Evolutionary conservation across 2,797 vertebrate species (phyloP).

Genomic region (Pteronotus mesoamericanus): DNA sequence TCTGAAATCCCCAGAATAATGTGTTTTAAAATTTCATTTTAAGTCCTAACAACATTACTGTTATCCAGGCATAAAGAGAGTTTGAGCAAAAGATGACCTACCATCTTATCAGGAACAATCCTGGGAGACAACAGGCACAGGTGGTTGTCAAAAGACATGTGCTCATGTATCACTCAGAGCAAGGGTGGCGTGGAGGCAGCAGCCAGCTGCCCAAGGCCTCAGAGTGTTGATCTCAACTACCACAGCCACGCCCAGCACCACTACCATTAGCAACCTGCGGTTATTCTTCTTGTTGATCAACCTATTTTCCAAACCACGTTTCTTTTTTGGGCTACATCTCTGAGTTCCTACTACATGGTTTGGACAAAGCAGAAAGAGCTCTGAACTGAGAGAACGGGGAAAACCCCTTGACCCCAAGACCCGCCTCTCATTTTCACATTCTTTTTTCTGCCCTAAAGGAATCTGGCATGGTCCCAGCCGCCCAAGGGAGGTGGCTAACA

Average conservation of each 20-base stretch:
- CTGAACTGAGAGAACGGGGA: background rate
- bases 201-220: background rate
- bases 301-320: background rate
- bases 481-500: background rate
- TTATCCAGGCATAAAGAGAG: background rate
- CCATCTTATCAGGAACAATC: background rate
- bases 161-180: background rate
- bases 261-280: background rate
- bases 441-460: background rate
- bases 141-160: background rate
- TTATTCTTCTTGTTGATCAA: background rate
- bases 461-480: background rate
- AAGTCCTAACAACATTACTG: background rate
- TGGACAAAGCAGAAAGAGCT: background rate
- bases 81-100: background rate
- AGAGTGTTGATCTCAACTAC: background rate
- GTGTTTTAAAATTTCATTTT: background rate
- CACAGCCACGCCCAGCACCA: background rate
- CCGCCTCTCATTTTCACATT: background rate
- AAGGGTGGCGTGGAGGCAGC: background rate
- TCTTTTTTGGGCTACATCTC: background rate
- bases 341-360: background rate
- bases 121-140: background rate
- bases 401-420: background rate
- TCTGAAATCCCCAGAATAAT: background rate